Base-by-base conservation (phyloP, 37 sponge, comb jelly and placozoan species). In the Corticium candelabrum region DNA sequence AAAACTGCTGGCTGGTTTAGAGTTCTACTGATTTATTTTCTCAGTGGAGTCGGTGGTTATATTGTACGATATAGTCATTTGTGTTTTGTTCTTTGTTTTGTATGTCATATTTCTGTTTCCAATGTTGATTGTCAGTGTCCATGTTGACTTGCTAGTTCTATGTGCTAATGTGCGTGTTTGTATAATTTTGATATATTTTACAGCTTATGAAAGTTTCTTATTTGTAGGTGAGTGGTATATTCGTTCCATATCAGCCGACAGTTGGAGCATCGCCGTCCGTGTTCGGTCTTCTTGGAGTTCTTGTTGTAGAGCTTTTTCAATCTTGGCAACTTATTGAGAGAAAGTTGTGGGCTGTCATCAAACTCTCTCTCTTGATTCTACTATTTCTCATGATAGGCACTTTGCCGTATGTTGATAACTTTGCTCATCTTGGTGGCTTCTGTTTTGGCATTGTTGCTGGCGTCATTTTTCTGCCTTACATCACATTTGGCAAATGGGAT, bases 381-480 rank as follows among this genome's bases (percentile, higher is more conserved):
- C 81, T 90, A 35, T 36, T 83, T 2, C 37, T 83, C 37, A 35
- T 73, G 39, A 40, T 94, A 0, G 97, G 97, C 29, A 96, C 97
- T 7, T 85, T 96, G 4, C 94, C 94, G 1, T 88, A 88, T 37
- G 78, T 93, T 0, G 93, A 96, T 80, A 96, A 96, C 79, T 78
- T 83, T 75, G 84, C 95, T 32, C 81, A 89, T 68, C 81, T 94
- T 43, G 93, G 95, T 43, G 97, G 97, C 0, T 76, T 96, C 38
- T 27, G 91, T 62, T 93, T 90, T 87, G 97, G 97, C 1, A 68
- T 96, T 27, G 71, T 88, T 1, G 41, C 91, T 29, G 97, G 93
- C 35, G 57, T 90, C n/a, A 77, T 96, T 29, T 96, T 96, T 81
- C 89, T 96, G 0, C 97, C 97, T 21, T 96, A 90, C 84, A 90